These are phyloP conservation scores for Halichoeres trimaculatus DNA, from an alignment of 2,113 vertebrate species.

Conservation along the genomic window DNA sequence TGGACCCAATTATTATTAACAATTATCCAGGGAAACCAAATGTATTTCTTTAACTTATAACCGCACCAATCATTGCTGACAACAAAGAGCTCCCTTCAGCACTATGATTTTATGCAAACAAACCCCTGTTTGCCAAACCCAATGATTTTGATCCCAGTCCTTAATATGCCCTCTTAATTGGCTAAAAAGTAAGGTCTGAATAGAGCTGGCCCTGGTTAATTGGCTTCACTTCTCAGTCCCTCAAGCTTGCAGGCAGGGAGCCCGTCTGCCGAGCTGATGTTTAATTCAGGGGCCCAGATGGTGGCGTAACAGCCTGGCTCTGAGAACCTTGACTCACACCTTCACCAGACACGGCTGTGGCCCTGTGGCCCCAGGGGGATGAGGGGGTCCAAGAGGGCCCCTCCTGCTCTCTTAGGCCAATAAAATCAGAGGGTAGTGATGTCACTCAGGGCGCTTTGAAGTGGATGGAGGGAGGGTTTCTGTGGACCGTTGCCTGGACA, in stretches of 20 bases:
- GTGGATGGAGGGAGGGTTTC: conserved; percentile 5
- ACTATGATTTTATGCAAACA: conserved; percentile 32
- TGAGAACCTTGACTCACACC: conserved; percentile 63
- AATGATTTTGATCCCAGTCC: conserved; percentile 41
- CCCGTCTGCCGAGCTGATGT: conserved; percentile 71
- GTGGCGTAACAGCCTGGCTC: conserved; percentile 64
- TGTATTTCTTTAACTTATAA: conserved; percentile 19
- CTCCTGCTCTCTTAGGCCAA: conserved; percentile 31
- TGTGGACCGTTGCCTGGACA: not conserved
- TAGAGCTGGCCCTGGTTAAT: conserved; percentile 68
- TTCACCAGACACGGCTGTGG: conserved; percentile 56
- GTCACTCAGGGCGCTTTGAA: conserved; percentile 32
- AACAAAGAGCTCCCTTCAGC: conserved; percentile 12
- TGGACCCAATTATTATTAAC: conserved; percentile 5
- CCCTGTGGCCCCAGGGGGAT: conserved; percentile 33
- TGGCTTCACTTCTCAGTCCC: conserved; percentile 56
- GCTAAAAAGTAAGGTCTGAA: conserved; percentile 61
- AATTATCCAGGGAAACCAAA: conserved; percentile 10
- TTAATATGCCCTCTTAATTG: conserved; percentile 58
- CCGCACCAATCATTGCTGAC: conserved; percentile 11
- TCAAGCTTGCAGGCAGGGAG: conserved; percentile 58
- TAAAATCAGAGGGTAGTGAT: conserved; percentile 42
- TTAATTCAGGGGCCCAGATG: conserved; percentile 78
- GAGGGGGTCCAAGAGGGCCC: conserved; percentile 22
- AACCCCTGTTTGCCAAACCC: conserved; percentile 14